phyloP scores from a whole-genome alignment of 2,888 invertebrate genomes.

The Lepidocyrtoides sp. region DNA sequence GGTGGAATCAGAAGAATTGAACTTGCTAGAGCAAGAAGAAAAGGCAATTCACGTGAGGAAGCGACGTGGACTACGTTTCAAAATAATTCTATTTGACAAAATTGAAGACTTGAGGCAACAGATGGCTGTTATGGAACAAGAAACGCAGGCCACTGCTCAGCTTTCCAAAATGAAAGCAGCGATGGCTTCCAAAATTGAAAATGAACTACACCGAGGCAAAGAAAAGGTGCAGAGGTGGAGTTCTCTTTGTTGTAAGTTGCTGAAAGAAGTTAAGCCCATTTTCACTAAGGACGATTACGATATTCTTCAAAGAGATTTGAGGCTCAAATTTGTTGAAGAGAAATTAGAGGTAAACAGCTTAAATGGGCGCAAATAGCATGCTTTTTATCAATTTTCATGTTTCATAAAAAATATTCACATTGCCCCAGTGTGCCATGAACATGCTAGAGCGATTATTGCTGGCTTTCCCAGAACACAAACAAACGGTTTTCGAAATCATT shows the following conservation, averaged over 20 bases:
- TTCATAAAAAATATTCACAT: slow-evolving; percentile 7
- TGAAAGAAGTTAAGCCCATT: slow-evolving; percentile 64
- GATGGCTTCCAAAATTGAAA: slow-evolving; percentile 51
- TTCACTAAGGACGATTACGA: slow-evolving; percentile 45
- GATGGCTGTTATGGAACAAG: slow-evolving; percentile 71
- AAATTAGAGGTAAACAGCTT: slow-evolving; percentile 79
- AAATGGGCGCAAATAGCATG: too few species aligned
- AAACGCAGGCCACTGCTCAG: slow-evolving; percentile 54
- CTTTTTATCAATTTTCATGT: neutral
- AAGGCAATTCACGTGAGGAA: slow-evolving; percentile 69
- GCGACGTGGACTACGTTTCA: slow-evolving; percentile 51
- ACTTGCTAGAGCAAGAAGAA: slow-evolving; percentile 60
- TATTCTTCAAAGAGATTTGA: slow-evolving; percentile 70
- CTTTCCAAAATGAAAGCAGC: slow-evolving; percentile 58
- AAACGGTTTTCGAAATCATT: slow-evolving; percentile 15
- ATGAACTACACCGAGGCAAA: slow-evolving; percentile 67
- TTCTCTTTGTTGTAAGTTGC: slow-evolving; percentile 58
- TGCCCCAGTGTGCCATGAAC: slow-evolving; percentile 64
- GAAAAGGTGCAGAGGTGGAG: slow-evolving; percentile 78
- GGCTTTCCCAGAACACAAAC: slow-evolving; percentile 40
- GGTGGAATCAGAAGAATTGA: slow-evolving; percentile 43
- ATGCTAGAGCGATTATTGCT: slow-evolving; percentile 73
- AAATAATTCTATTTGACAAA: slow-evolving; percentile 52
- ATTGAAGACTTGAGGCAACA: slow-evolving; percentile 70
- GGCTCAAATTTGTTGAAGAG: slow-evolving; percentile 63